phyloP scores from a whole-genome alignment of 2,888 invertebrate genomes.

The Leptopilina myrica region DNA sequence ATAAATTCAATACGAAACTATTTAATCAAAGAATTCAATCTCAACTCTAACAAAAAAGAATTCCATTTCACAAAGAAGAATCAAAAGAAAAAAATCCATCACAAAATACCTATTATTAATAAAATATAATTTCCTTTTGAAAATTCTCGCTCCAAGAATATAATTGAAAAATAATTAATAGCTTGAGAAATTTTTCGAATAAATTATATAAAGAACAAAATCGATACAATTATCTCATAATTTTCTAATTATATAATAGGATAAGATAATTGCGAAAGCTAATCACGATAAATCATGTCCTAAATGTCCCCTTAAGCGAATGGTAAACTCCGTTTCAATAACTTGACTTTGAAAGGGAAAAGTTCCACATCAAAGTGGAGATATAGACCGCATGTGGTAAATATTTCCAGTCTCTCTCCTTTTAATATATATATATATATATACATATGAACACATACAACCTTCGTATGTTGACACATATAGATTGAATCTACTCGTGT shows the following conservation, averaged over 20 bases:
- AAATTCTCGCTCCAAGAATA: neutral
- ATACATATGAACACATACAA: neutral
- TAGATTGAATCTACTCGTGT: conserved; percentile 50
- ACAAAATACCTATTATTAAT: too few species aligned
- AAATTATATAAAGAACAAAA: neutral
- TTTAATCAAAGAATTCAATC: too few species aligned
- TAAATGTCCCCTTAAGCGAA: conserved; percentile 37
- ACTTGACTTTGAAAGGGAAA: conserved; percentile 36
- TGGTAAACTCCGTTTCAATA: conserved; percentile 18
- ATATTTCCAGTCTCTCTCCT: conserved; percentile 40
- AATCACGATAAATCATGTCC: conserved; percentile 35
- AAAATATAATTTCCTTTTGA: too few species aligned
- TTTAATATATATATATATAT: neutral
- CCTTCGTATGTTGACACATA: conserved; percentile 45
- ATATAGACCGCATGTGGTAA: conserved; percentile 23
- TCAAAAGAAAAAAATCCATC: too few species aligned
- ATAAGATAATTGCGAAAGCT: conserved; percentile 8
- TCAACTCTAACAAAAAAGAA: too few species aligned
- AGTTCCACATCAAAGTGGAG: conserved; percentile 37
- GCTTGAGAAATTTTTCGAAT: neutral
- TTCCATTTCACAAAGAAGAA: too few species aligned
- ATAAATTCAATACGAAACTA: too few species aligned
- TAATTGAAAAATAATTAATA: conserved; percentile 11
- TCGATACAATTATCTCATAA: conserved; percentile 16
- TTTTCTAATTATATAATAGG: conserved; percentile 13